Percentiles rank a stretch among this genome's conserved stretches.
Evolutionary conservation across 2,888 invertebrate species (phyloP).

Genomic region (Conops quadrifasciatus): DNA sequence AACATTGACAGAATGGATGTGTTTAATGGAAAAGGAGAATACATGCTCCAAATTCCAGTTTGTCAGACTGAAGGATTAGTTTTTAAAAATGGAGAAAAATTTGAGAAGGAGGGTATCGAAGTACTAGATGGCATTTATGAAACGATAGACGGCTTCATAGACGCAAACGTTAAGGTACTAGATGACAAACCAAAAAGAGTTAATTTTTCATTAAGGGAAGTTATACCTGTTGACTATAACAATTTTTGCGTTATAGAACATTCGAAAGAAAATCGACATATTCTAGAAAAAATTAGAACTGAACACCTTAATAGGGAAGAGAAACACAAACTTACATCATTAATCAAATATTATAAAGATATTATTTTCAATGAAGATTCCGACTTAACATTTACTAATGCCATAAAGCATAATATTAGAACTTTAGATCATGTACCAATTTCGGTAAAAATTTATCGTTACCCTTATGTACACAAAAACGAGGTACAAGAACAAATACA

Average conservation of each 20-base stretch:
- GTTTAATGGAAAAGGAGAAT: not conserved
- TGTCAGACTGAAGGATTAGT: not conserved
- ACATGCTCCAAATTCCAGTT: slow-evolving; percentile 1
- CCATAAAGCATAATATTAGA: not conserved
- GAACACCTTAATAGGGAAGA: slow-evolving; percentile 2
- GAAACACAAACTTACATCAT: too few relatives aligned
- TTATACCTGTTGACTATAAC: too few relatives aligned
- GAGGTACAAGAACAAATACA: slow-evolving; percentile 2
- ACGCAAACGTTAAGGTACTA: slow-evolving; percentile 1
- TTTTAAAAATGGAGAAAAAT: not conserved
- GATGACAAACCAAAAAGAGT: too few relatives aligned
- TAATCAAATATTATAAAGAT: not conserved
- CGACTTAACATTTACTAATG: not conserved
- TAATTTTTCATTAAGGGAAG: too few relatives aligned
- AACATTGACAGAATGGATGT: not conserved
- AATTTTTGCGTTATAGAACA: slow-evolving; percentile 3
- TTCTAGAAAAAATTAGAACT: not conserved
- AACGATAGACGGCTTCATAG: not conserved
- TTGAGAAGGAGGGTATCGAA: not conserved
- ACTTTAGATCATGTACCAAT: slow-evolving; percentile 10
- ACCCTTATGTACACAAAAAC: not conserved
- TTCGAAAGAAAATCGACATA: not conserved
- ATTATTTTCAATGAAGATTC: slow-evolving; percentile 7
- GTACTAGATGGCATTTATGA: slow-evolving; percentile 1
- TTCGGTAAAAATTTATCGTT: not conserved